Evolutionary conservation across 2,888 invertebrate species (phyloP).

Genomic region (Ormyrus thymus): DNA sequence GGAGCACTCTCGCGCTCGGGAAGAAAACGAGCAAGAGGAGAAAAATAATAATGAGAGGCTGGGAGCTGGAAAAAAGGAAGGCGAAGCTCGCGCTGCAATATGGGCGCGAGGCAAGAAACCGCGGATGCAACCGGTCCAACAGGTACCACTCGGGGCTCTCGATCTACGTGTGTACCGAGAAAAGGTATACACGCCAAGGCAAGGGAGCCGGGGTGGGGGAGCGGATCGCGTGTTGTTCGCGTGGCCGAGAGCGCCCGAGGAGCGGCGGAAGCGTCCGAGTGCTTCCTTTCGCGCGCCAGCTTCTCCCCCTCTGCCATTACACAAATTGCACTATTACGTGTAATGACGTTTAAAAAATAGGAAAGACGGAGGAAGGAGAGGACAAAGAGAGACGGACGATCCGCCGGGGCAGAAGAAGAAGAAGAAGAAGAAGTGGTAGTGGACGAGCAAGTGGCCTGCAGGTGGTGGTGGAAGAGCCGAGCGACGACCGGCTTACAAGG

Average conservation of each 20-base stretch:
- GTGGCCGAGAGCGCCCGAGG: slow-evolving; percentile 71
- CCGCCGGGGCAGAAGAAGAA: neutral
- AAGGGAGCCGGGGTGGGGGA: slow-evolving; percentile 44
- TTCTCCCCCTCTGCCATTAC: slow-evolving; percentile 63
- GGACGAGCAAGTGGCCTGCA: neutral
- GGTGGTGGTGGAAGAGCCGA: neutral
- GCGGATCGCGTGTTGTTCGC: slow-evolving; percentile 74
- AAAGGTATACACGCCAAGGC: neutral
- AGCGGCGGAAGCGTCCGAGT: slow-evolving; percentile 65
- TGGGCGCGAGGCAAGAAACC: slow-evolving; percentile 50
- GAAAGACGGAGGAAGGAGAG: slow-evolving; percentile 8
- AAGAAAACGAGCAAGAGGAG: slow-evolving; percentile 6
- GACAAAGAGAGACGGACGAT: slow-evolving; percentile 21
- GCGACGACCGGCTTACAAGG: slow-evolving; percentile 22
- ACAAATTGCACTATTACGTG: slow-evolving; percentile 72
- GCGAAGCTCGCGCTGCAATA: neutral
- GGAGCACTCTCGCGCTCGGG: too few relatives aligned
- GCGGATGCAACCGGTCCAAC: slow-evolving; percentile 64
- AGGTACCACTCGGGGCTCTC: slow-evolving; percentile 57
- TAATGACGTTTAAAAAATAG: slow-evolving; percentile 66
- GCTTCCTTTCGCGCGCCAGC: slow-evolving; percentile 6
- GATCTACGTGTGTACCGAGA: neutral
- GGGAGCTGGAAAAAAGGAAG: slow-evolving; percentile 10
- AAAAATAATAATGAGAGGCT: slow-evolving; percentile 35
- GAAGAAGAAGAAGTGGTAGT: slow-evolving; percentile 13